Evolutionary conservation across 2,888 invertebrate species (phyloP), one percentile per base, ranked within the genome.

Genomic region (Ariolimax columbianus): DNA sequence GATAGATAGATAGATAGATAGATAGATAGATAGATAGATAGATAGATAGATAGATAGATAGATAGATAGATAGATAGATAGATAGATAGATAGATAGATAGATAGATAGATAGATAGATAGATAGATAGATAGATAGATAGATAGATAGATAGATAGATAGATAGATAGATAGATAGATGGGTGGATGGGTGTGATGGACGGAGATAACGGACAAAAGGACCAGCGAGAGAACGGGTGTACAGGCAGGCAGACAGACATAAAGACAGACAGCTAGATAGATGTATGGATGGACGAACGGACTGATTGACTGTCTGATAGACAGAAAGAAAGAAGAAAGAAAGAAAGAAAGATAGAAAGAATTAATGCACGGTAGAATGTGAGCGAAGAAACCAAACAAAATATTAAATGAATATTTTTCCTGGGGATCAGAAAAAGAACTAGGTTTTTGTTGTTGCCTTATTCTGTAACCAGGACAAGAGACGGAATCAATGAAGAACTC

Each of bases 401-500:
- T 47, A 11, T 17, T 17, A 47, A 47, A 47, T 47, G 17, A 47
- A 47, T 17, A 47, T 47, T 17, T 47, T 47, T 7, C 17, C 17
- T 63, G 17, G 14, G 26, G 26, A 55, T 19, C 17, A 55, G 23
- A 9, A 55, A 55, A 23, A 3, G 3, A 55, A 23, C 55, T 55
- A 23, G 9, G 14, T 55, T 63, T n/a, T 63, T 63, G 59, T 63
- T 63, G 26, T 63, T 9, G 59, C n/a, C n/a, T n/a, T n/a, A n/a
- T n/a, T 55, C 9, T 55, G 55, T 55, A 1, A 23, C n/a, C 86
- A 93, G 92, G 90, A 0, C 88, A 90, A 78, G 91, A 92, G 80
- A 91, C 90, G 23, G 88, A 88, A 30, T 89, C 89, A 0, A 86
- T 92, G 79, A 91, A 91, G 83, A 91, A 90, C 23, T 89, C 90